Evolutionary conservation across 2,113 vertebrate genomes (phyloP).

Genomic region (Progne subis): DNA sequence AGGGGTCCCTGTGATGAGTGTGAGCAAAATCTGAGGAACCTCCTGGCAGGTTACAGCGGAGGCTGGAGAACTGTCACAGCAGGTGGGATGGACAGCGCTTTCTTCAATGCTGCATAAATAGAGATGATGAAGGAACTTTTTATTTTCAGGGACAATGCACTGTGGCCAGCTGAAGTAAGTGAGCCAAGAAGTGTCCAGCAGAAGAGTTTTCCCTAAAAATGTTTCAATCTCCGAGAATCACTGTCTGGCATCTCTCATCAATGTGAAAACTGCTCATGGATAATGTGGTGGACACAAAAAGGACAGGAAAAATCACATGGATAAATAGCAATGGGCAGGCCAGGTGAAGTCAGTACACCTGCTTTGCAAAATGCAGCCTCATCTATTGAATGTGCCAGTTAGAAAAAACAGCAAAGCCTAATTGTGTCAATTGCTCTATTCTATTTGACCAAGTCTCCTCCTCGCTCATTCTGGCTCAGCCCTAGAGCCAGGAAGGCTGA

Average conservation of each 20-base stretch:
- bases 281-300: neutral
- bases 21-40: neutral
- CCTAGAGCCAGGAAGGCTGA: neutral
- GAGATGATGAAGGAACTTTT: neutral
- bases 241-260: neutral
- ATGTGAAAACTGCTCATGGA: neutral
- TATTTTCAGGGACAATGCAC: neutral
- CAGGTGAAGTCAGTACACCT: neutral
- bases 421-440: neutral
- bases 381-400: neutral
- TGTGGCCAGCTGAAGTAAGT: neutral
- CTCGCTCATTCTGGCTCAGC: neutral
- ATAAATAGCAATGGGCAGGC: neutral
- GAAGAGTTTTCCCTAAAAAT: neutral
- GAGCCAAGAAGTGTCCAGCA: neutral
- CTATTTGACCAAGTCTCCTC: neutral
- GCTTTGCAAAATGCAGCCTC: neutral
- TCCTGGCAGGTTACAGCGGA: neutral
- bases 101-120: neutral
- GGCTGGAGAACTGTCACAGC: neutral
- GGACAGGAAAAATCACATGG: neutral
- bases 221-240: neutral
- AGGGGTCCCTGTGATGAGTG: fast-evolving
- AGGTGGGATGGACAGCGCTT: neutral
- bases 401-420: neutral